Percentiles rank a stretch among this genome's conserved stretches.
These are phyloP conservation scores for Linurgus olivaceus DNA, from an alignment of 2,797 vertebrate genomes.

Conservation along the genomic window DNA sequence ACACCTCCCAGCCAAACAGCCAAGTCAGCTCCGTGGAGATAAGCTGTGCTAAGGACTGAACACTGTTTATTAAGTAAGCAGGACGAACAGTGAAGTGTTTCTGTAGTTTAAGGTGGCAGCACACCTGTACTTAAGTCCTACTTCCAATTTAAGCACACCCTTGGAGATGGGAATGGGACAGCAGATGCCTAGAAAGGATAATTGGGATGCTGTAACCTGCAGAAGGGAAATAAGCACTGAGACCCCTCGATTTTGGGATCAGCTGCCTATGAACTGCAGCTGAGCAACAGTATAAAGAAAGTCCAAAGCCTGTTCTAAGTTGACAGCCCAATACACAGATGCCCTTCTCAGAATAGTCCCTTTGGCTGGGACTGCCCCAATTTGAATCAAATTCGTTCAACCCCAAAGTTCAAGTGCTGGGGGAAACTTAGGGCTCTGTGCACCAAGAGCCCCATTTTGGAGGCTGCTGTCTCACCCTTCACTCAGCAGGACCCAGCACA, in stretches of 20 bases:
- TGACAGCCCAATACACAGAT: background rate
- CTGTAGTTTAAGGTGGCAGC: background rate
- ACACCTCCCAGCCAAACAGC: background rate
- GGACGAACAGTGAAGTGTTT: background rate
- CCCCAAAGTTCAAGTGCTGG: background rate
- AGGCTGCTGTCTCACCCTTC: background rate
- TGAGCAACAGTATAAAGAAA: background rate
- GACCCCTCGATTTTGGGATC: background rate
- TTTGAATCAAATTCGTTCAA: background rate
- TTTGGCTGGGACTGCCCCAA: accelerated
- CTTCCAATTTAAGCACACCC: background rate
- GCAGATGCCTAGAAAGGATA: background rate
- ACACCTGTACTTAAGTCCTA: background rate
- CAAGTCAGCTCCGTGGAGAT: background rate
- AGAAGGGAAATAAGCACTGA: background rate
- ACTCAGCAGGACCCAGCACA: background rate
- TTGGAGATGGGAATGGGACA: background rate
- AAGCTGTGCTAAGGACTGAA: background rate
- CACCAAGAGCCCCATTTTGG: background rate
- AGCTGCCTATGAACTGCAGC: background rate
- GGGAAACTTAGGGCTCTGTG: background rate
- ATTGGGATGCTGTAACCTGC: background rate
- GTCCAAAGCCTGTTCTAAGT: background rate
- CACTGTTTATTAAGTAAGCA: background rate
- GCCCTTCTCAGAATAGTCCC: background rate